Percentiles rank a stretch among this genome's conserved stretches.
Evolutionary conservation across 2,888 invertebrate species (phyloP).

Genomic region (Cheilosia variabilis): DNA sequence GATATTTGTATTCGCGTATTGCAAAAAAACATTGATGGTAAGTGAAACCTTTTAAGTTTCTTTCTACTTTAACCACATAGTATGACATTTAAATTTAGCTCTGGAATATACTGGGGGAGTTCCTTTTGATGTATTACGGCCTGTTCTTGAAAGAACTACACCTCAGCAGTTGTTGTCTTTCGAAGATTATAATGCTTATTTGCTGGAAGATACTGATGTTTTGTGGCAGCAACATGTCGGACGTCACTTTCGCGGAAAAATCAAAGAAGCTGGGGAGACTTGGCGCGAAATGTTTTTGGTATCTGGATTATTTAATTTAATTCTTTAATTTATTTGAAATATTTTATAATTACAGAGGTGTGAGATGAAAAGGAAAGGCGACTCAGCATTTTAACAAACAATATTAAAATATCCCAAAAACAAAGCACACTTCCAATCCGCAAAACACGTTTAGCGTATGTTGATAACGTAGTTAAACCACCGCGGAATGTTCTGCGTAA

Average conservation of each 20-base stretch:
- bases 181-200: conserved; percentile 95
- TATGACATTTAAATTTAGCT: conserved; percentile 85
- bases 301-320: conserved; percentile 75
- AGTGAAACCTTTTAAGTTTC: conserved; percentile 78
- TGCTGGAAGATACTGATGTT: conserved; percentile 95
- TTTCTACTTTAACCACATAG: neutral
- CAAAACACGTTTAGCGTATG: conserved; percentile 95
- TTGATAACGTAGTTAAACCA: conserved; percentile 95
- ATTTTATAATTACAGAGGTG: conserved; percentile 86
- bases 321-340: conserved; percentile 6
- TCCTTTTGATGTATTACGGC: conserved; percentile 94
- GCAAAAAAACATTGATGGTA: conserved; percentile 97
- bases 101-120: conserved; percentile 96
- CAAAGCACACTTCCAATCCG: conserved; percentile 90
- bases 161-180: conserved; percentile 92
- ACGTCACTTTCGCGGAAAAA: conserved; percentile 89
- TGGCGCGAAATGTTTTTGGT: conserved; percentile 97
- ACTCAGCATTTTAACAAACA: conserved; percentile 91
- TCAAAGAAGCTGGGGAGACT: conserved; percentile 92
- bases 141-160: conserved; percentile 94
- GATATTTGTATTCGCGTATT: conserved; percentile 93
- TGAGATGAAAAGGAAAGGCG: conserved; percentile 92
- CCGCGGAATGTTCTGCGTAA: conserved; percentile 92
- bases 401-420: conserved; percentile 91
- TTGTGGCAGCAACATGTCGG: conserved; percentile 94